These are phyloP conservation scores for Dromius quadrimaculatus DNA, from an alignment of 2,888 invertebrate species.

Conservation along the genomic window DNA sequence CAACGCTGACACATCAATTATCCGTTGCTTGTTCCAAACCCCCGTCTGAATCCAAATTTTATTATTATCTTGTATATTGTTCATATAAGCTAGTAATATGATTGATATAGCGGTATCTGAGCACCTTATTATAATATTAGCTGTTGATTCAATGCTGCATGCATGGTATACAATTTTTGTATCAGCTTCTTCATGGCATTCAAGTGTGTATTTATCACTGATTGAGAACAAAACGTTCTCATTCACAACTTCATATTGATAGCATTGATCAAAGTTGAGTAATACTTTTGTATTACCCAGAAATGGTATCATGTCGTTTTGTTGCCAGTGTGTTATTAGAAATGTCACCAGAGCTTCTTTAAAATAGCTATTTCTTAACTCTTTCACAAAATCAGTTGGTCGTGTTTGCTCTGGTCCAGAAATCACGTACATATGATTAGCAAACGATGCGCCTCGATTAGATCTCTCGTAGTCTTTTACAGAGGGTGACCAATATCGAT, in stretches of 20 bases:
- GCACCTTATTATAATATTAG: conserved; percentile 22
- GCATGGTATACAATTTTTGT: conserved; percentile 55
- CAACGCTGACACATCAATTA: background rate
- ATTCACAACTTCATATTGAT: background rate
- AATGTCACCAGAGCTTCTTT: conserved; percentile 54
- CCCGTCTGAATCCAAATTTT: conserved; percentile 52
- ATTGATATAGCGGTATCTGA: conserved; percentile 57
- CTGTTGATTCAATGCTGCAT: conserved; percentile 28
- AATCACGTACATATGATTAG: conserved; percentile 46
- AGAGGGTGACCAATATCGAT: conserved; percentile 56
- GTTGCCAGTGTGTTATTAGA: conserved; percentile 52
- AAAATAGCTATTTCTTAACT: conserved; percentile 53
- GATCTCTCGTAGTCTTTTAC: conserved; percentile 56
- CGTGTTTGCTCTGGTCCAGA: conserved; percentile 51
- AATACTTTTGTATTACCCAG: conserved; percentile 51
- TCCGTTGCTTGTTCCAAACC: conserved; percentile 37
- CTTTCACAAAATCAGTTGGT: conserved; percentile 54
- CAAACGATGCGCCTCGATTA: conserved; percentile 53
- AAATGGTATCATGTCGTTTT: conserved; percentile 53
- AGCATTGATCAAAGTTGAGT: background rate
- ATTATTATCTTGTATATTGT: conserved; percentile 28
- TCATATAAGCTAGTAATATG: conserved; percentile 56
- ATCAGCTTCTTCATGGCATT: conserved; percentile 54
- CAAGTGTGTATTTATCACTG: conserved; percentile 42
- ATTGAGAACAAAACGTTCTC: background rate